Conservation (phyloP, 2,113 vertebrate species). For the Saimiri boliviensis region DNA sequence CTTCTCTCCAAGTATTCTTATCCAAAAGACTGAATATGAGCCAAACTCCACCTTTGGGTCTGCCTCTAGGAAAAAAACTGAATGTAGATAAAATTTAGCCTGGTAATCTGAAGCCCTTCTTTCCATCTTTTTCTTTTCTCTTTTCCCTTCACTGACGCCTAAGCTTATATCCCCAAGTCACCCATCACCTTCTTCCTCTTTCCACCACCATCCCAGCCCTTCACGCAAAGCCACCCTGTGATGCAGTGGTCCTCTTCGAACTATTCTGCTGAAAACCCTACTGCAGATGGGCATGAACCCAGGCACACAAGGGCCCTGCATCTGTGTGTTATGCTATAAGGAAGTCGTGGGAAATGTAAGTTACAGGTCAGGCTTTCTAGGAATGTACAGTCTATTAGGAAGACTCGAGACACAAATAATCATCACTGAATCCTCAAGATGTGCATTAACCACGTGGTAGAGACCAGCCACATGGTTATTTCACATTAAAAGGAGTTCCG, state of each 20-base stretch:
- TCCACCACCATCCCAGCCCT: background rate
- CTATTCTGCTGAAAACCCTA: background rate
- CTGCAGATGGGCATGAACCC: background rate
- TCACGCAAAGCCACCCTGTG: background rate
- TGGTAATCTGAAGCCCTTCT: background rate
- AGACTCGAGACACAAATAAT: background rate
- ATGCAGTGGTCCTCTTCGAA: background rate
- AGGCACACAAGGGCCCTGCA: accelerated
- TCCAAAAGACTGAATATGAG: background rate
- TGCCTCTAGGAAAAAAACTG: background rate
- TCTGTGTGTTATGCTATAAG: background rate
- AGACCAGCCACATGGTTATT: background rate
- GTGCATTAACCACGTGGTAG: background rate
- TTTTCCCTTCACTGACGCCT: background rate
- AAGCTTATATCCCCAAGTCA: background rate
- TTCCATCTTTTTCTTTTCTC: background rate
- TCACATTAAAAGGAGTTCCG: background rate
- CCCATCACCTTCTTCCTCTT: background rate
- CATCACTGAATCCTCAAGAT: background rate
- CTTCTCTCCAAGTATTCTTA: background rate
- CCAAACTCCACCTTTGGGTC: background rate
- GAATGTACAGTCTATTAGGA: background rate
- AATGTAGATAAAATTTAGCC: background rate
- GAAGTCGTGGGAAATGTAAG: background rate
- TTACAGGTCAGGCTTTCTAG: background rate